Evolutionary conservation across 2,888 invertebrate species (phyloP).

Genomic region (Ditylenchus weischeri): DNA sequence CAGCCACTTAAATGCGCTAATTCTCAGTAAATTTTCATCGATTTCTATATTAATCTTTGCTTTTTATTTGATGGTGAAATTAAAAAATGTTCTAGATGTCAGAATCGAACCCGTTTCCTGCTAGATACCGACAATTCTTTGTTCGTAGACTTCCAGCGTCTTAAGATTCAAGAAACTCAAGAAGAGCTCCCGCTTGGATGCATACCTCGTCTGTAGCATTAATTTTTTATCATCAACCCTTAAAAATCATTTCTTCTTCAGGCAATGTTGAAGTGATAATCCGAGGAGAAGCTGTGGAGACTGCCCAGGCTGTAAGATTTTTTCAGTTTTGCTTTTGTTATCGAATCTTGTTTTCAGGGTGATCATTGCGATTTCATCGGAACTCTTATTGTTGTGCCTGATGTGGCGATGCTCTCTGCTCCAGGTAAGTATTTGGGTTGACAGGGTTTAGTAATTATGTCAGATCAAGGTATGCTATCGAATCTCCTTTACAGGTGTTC

Average conservation of each 20-base stretch:
- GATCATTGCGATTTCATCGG: conserved; percentile 87
- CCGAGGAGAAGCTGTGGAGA: conserved; percentile 90
- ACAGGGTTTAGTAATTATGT: too few species aligned
- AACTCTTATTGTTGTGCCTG: conserved; percentile 92
- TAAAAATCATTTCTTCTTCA: too few species aligned
- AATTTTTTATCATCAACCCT: too few species aligned
- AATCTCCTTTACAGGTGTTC: conserved; percentile 63
- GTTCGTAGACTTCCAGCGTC: conserved; percentile 97
- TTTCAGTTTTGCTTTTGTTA: too few species aligned
- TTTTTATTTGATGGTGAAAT: too few species aligned
- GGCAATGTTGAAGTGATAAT: conserved; percentile 83
- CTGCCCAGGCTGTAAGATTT: conserved; percentile 72
- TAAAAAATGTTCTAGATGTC: conserved; percentile 65
- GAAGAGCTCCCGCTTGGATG: conserved; percentile 91
- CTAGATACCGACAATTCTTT: conserved; percentile 86
- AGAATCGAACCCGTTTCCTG: conserved; percentile 82
- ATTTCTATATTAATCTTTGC: too few species aligned
- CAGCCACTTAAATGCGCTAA: conserved; percentile 93
- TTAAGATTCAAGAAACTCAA: conserved; percentile 94
- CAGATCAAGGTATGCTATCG: too few species aligned
- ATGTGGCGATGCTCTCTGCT: conserved; percentile 79
- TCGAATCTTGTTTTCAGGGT: conserved; percentile 59
- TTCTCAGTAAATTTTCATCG: conserved; percentile 66
- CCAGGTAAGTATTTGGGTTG: conserved; percentile 66
- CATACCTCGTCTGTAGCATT: conserved; percentile 71